Evolutionary conservation across 92 coral and sea anemone genomes (phyloP), one percentile per base, ranked within the genome.

Genomic region (Actinostola sp.): DNA sequence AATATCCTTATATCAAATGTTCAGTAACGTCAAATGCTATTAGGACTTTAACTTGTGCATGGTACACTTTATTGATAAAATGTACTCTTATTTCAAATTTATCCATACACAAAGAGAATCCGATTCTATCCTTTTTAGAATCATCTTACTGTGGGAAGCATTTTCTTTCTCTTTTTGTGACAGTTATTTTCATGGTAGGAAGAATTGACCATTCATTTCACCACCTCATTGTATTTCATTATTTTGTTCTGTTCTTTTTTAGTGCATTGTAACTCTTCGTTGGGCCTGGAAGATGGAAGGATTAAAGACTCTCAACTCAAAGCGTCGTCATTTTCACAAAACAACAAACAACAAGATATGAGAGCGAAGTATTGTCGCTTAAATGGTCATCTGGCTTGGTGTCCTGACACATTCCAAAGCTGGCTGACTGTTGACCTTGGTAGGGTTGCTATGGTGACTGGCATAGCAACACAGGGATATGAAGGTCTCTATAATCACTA

Each of bases 401-500:
- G 91, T 56, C 44, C 77, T 5, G 34, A 65, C 0, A 30, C 31
- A 1, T 68, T 3, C 16, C 13, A n/a, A 6, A 32, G 41, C 7
- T 79, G 84, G 81, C 66, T 77, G 16, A 67, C 19, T 33, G 80
- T 86, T 50, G 77, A 86, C 64, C 59, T 86, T 2, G 21, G 54
- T 1, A n/a, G 49, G 24, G 32, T 15, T 25, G 14, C 20, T 7
- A 57, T 12, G 6, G 48, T 86, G 48, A 81, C 46, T 50, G 84
- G 67, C 2, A 71, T 86, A 34, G 76, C 84, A 25, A 81, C 87
- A 13, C 91, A 86, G 53, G 91, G 91, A 12, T 81, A 33, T 66
- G 34, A 3, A 14, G 83, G 69, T 2, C 21, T 49, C 8, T 57
- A 19, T 57, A 71, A 46, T 39, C 76, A 66, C n/a, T 86, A 86